Percentiles rank a stretch among this genome's conserved stretches.
Evolutionary conservation across 2,888 invertebrate species (phyloP).

Genomic region (Eupithecia dodoneata): DNA sequence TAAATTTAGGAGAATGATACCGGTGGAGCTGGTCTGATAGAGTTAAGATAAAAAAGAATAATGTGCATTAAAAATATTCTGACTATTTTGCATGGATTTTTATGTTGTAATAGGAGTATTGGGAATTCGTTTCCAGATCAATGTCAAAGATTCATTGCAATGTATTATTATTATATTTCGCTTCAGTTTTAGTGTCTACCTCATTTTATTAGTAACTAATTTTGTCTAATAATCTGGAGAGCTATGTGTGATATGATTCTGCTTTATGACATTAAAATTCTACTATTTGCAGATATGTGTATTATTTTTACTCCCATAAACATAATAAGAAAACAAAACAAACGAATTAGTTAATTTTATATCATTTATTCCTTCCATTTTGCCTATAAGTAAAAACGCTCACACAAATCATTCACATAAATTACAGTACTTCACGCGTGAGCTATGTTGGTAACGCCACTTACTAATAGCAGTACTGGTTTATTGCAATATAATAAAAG

Average conservation of each 20-base stretch:
- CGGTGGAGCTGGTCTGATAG: constrained; percentile 22
- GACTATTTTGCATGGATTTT: constrained; percentile 4
- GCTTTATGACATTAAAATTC: constrained; percentile 27
- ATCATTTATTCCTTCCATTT: constrained; percentile 28
- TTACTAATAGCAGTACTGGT: neutral
- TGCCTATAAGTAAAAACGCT: constrained; percentile 25
- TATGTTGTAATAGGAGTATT: neutral
- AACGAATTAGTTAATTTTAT: neutral
- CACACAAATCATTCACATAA: constrained; percentile 24
- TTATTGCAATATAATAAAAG: neutral
- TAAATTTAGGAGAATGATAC: constrained; percentile 10
- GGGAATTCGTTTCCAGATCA: neutral
- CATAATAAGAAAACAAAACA: too few species aligned
- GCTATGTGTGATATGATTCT: constrained; percentile 24
- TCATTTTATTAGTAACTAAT: neutral
- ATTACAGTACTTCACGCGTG: constrained; percentile 18
- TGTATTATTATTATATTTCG: constrained; percentile 1
- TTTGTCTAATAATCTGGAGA: neutral
- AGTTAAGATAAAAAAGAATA: neutral
- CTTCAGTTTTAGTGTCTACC: constrained; percentile 4
- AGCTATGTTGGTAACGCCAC: neutral
- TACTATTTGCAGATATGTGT: neutral
- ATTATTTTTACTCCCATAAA: neutral
- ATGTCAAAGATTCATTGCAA: neutral
- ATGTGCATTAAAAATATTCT: neutral